Percentiles rank a stretch among this genome's conserved stretches.
Conservation (phyloP, 30 jellyfish, hydroid and myxozoan genomes). For the Rhopilema esculentum region DNA sequence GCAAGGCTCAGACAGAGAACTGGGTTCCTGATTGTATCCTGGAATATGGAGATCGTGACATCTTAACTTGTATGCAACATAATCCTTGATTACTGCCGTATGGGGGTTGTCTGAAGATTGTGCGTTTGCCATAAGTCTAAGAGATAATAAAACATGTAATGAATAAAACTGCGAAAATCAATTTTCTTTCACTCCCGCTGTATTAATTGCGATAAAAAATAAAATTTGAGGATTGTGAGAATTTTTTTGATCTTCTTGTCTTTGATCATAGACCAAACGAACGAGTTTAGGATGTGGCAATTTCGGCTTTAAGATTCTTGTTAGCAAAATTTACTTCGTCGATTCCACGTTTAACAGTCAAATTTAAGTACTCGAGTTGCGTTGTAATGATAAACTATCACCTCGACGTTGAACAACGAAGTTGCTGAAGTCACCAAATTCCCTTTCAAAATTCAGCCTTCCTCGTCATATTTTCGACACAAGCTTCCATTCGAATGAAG, state of each 20-base stretch:
- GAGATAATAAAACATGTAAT: background rate
- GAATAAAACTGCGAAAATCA: background rate
- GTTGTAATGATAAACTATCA: background rate
- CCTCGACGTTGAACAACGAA: background rate
- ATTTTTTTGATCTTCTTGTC: background rate
- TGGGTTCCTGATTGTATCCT: conserved; percentile 86
- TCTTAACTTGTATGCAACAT: conserved; percentile 78
- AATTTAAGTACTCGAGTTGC: background rate
- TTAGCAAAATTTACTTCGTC: too few relatives aligned
- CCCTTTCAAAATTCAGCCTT: background rate
- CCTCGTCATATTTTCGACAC: background rate
- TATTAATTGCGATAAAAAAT: background rate
- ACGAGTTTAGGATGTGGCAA: background rate
- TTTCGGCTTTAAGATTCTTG: background rate
- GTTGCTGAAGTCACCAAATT: background rate
- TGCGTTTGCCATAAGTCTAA: conserved; percentile 83
- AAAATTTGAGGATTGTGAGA: background rate
- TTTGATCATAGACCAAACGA: background rate
- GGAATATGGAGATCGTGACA: conserved; percentile 55
- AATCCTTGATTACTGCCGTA: conserved; percentile 73
- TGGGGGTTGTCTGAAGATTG: conserved; percentile 67
- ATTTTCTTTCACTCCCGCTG: background rate
- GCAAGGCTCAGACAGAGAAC: conserved; percentile 53
- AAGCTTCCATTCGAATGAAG: background rate
- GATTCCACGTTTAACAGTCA: background rate